Conservation (phyloP, 2,888 invertebrate genomes). For the Hofmannophila pseudospretella region DNA sequence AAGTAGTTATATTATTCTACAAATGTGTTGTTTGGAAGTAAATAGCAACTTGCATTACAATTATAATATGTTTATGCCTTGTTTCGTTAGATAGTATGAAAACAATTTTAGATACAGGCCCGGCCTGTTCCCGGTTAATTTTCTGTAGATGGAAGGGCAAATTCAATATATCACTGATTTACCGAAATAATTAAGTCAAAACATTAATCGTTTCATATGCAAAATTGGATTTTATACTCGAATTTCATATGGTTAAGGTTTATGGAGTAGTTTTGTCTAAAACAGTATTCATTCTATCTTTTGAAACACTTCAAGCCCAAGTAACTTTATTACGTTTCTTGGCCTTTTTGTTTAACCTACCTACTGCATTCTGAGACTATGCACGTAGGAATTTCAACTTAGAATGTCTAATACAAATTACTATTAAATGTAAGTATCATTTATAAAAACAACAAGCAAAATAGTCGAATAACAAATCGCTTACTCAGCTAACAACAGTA, state of each 20-base stretch:
- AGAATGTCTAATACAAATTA: slow-evolving; percentile 1
- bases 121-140: too few relatives aligned
- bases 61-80: not conserved
- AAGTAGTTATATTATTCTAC: slow-evolving; percentile 57
- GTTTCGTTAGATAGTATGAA: slow-evolving; percentile 1
- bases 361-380: slow-evolving; percentile 30
- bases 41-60: slow-evolving; percentile 16
- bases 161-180: too few relatives aligned
- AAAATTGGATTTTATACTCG: too few relatives aligned
- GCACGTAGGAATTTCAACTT: not conserved
- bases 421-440: too few relatives aligned
- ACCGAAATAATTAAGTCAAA: not conserved
- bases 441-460: too few relatives aligned
- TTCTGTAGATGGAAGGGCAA: too few relatives aligned
- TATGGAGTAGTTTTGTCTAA: too few relatives aligned
- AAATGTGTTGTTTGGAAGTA: slow-evolving; percentile 59
- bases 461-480: too few relatives aligned
- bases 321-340: slow-evolving; percentile 7
- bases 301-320: slow-evolving; percentile 6
- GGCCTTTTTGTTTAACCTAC: slow-evolving; percentile 10
- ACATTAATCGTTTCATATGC: too few relatives aligned
- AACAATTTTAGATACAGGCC: not conserved
- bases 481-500: too few relatives aligned
- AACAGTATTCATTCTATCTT: not conserved
- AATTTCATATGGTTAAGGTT: too few relatives aligned